Percentiles rank a stretch among this genome's conserved stretches.
phyloP scores from a whole-genome alignment of 2,113 vertebrate species.

The Opisthocomus hoazin region DNA sequence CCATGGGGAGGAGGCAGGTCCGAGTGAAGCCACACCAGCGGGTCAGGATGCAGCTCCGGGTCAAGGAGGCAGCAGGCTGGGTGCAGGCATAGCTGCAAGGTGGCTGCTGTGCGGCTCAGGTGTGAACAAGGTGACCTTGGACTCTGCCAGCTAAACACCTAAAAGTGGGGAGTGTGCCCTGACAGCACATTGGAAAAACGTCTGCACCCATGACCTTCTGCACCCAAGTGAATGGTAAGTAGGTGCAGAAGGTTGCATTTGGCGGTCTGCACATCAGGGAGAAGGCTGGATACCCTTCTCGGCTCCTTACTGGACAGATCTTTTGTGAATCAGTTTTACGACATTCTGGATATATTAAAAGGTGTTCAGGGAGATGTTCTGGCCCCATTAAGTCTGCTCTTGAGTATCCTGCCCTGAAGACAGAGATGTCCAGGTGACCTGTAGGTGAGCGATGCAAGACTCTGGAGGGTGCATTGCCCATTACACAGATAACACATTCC shows the following conservation, averaged over 20 bases:
- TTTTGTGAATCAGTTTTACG: background rate
- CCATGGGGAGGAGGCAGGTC: background rate
- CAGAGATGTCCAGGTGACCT: background rate
- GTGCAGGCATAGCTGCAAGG: background rate
- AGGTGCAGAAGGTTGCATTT: background rate
- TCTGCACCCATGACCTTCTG: background rate
- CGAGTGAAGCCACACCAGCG: background rate
- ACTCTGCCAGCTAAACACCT: background rate
- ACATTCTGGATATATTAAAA: background rate
- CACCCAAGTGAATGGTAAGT: background rate
- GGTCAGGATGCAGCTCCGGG: background rate
- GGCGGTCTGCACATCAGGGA: background rate
- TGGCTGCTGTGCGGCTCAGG: background rate
- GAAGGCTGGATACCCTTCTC: background rate
- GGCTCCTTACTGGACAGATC: background rate
- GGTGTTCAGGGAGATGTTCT: background rate
- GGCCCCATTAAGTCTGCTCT: background rate
- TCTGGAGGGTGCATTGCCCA: background rate
- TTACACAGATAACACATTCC: background rate
- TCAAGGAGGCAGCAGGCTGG: background rate
- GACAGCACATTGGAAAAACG: background rate
- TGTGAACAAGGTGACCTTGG: background rate
- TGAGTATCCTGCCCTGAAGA: background rate
- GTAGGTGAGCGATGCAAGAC: background rate
- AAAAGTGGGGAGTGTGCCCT: background rate